Evolutionary conservation across 2,888 invertebrate species (phyloP), one percentile per base, ranked within the genome.

Genomic region (Eilema griseolum): DNA sequence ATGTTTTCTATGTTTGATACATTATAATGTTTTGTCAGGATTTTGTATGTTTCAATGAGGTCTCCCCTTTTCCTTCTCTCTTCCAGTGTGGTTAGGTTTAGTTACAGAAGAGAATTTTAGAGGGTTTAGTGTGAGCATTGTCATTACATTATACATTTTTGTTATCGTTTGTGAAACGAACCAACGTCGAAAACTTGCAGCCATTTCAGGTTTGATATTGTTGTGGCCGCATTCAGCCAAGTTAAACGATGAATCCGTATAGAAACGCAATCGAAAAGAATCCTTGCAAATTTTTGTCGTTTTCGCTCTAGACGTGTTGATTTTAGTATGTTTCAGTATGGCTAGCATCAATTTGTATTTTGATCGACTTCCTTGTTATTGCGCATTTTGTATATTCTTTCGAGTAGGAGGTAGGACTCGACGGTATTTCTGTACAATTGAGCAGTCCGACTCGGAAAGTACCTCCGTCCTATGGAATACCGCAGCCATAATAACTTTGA

Each of bases 201-300:
- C 86, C 41, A 16, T 41, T 41, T 16, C 41, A 41, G 85, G 84
- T 87, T 88, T 86, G 85, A 85, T 86, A 85, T 91, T 87, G 85
- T 88, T 86, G 85, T 84, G 81, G 80, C 81, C 80, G 80, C 83
- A 78, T 76, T 82, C 77, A 75, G 82, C 79, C 77, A 82, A 87
- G 80, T 85, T 88, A 86, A 90, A 90, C 86, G 88, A 85, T 76
- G 93, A 93, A 92, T 83, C 92, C 94, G 68, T 90, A 91, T 78
- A 73, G 86, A 85, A 75, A 82, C 87, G 86, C 89, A 89, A 93
- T 93, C 90, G 92, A 88, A 91, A 92, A 89, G 93, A 93, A 93
- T 86, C 93, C 93, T 78, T 83, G 86, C 86, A 91, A 92, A 82
- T 85, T 87, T 88, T 86, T 86, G 77, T 76, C 74, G 83, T 83